A percentile compares a stretch with the other conserved stretches of the same genome.
phyloP scores from a whole-genome alignment of 23 tunicate genomes.

The Phallusia fumigata region DNA sequence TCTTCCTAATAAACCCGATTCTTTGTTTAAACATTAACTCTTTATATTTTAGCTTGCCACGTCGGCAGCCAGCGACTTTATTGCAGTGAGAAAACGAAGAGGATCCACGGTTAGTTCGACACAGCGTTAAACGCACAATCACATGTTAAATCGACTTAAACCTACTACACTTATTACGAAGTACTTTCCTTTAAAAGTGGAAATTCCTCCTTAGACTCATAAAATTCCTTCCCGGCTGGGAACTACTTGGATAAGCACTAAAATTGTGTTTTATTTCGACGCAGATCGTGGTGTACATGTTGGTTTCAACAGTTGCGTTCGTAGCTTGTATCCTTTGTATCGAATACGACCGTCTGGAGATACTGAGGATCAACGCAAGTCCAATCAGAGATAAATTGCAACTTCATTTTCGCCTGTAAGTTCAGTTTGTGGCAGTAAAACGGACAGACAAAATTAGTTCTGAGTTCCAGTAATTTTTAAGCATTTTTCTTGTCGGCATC shows the following conservation, averaged over 20 bases:
- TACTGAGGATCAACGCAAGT: slow-evolving; percentile 18
- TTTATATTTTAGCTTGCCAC: slow-evolving; percentile 41
- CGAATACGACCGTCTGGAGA: slow-evolving; percentile 77
- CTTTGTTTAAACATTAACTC: no score
- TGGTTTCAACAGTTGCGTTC: slow-evolving; percentile 66
- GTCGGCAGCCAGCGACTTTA: slow-evolving; percentile 74
- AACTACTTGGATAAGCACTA: no score
- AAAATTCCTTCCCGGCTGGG: no score
- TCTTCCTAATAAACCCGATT: no score
- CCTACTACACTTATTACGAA: no score
- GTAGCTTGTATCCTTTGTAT: slow-evolving; percentile 85
- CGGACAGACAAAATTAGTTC: neutral
- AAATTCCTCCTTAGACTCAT: no score
- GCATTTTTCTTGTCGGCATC: no score
- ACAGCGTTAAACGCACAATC: no score
- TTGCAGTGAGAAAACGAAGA: slow-evolving; percentile 56
- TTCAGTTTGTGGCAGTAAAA: neutral
- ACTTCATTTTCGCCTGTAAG: slow-evolving; percentile 37
- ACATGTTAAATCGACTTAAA: no score
- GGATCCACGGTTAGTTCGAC: slow-evolving; percentile 52
- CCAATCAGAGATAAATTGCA: neutral
- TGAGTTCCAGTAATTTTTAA: no score
- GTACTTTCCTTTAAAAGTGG: no score
- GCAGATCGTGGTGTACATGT: slow-evolving; percentile 71
- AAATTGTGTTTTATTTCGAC: no score